These are phyloP conservation scores for Vidua macroura DNA, from an alignment of 2,113 vertebrate species.

Conservation along the genomic window DNA sequence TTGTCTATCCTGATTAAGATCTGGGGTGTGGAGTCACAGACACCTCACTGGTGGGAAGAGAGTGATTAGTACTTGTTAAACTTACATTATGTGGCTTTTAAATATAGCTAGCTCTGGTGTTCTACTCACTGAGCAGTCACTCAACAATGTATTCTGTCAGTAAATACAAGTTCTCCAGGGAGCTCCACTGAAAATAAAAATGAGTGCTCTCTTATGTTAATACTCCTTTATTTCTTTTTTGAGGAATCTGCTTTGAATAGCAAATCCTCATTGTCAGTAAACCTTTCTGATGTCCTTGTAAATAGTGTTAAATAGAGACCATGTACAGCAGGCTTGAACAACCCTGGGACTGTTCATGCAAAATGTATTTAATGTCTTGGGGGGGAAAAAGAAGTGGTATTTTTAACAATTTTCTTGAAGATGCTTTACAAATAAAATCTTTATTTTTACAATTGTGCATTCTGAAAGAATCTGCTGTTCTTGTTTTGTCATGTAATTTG, in stretches of 20 bases:
- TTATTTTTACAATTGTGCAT: constrained; percentile 28
- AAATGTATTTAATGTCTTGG: background rate
- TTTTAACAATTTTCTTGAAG: background rate
- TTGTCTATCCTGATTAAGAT: background rate
- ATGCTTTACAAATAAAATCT: constrained; percentile 36
- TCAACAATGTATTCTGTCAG: background rate
- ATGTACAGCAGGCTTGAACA: background rate
- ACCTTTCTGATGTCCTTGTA: background rate
- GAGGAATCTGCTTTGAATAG: background rate
- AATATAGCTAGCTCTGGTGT: background rate
- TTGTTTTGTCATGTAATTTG: background rate
- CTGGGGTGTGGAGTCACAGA: background rate
- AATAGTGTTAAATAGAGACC: constrained; percentile 3
- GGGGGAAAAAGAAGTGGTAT: background rate
- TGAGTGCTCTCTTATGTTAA: background rate
- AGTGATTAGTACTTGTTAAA: background rate
- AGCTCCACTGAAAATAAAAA: background rate
- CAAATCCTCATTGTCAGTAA: background rate
- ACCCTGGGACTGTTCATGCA: background rate
- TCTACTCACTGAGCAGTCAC: background rate
- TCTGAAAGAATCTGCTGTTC: background rate
- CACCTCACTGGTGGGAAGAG: background rate
- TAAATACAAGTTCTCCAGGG: background rate
- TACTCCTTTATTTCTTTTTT: background rate
- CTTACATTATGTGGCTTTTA: background rate